phyloP scores from a whole-genome alignment of 1,140 invertebrate species.

The Heliothis virescens region DNA sequence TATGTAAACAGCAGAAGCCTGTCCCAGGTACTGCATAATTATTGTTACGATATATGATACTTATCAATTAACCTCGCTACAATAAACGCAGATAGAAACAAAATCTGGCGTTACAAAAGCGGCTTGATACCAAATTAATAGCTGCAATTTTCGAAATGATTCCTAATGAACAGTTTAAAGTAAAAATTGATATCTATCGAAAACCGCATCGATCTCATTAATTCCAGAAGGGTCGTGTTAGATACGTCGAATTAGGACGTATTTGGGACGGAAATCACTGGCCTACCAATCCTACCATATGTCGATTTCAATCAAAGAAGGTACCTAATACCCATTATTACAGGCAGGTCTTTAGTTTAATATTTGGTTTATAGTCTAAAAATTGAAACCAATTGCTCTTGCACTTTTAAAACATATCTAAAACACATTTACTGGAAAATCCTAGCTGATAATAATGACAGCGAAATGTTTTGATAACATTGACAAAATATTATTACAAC shows the following conservation, averaged over 20 bases:
- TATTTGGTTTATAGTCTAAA: background rate
- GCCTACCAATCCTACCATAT: slow-evolving; percentile 64
- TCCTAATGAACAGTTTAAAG: slow-evolving; percentile 42
- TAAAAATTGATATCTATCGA: slow-evolving; percentile 56
- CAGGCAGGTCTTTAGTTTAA: background rate
- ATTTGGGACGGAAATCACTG: slow-evolving; percentile 70
- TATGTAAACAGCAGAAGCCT: too few species aligned
- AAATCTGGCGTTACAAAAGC: slow-evolving; percentile 4
- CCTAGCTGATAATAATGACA: too few species aligned
- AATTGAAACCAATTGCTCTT: too few species aligned
- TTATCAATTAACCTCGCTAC: background rate
- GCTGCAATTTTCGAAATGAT: slow-evolving; percentile 39
- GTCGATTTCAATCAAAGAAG: slow-evolving; percentile 71
- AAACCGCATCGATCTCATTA: slow-evolving; percentile 61
- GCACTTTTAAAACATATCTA: too few species aligned
- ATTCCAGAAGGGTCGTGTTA: slow-evolving; percentile 65
- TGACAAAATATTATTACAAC: too few species aligned
- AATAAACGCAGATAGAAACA: slow-evolving; percentile 1
- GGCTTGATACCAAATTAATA: slow-evolving; percentile 26
- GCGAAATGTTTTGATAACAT: too few species aligned
- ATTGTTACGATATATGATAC: too few species aligned
- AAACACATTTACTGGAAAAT: too few species aligned
- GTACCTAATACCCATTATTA: background rate
- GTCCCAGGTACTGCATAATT: too few species aligned
- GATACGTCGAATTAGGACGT: slow-evolving; percentile 70